These are phyloP conservation scores for Salvelinus fontinalis DNA, from an alignment of 2,113 vertebrate genomes.

Conservation along the genomic window DNA sequence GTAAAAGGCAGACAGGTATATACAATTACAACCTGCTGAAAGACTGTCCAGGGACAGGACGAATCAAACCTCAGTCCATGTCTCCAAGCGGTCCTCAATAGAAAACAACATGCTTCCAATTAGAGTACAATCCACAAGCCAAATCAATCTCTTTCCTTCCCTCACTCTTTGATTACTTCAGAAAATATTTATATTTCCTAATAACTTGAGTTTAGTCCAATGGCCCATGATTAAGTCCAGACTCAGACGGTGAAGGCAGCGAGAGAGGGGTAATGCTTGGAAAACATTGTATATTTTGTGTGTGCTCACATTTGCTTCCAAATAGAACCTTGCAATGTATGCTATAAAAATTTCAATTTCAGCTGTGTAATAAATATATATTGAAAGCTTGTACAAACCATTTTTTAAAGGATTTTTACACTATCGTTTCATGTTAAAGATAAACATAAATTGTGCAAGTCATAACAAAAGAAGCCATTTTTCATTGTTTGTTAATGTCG, in stretches of 20 bases:
- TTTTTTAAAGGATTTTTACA: not conserved
- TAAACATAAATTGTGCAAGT: not conserved
- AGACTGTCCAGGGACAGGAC: constrained; percentile 56
- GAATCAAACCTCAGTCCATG: constrained; percentile 50
- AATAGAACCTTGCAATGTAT: constrained; percentile 28
- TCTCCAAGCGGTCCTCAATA: constrained; percentile 77
- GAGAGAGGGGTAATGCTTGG: not conserved
- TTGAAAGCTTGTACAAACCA: constrained; percentile 19
- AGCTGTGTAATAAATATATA: constrained; percentile 29
- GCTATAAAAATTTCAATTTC: constrained; percentile 35
- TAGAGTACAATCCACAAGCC: constrained; percentile 75
- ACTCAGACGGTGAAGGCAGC: constrained; percentile 42
- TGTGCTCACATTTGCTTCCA: constrained; percentile 19
- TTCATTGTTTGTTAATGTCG: not conserved
- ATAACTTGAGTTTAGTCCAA: constrained; percentile 80
- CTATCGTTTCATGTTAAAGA: not conserved
- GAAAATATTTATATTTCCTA: constrained; percentile 87
- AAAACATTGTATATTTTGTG: constrained; percentile 25
- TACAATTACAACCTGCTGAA: not conserved
- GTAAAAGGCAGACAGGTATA: constrained; percentile 56
- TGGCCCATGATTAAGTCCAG: constrained; percentile 80
- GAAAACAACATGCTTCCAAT: constrained; percentile 81
- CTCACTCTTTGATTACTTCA: constrained; percentile 78
- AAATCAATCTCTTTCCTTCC: constrained; percentile 76
- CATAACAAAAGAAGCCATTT: not conserved